Base-by-base conservation (phyloP, 2,888 invertebrate species). In the Lutraria lutraria region DNA sequence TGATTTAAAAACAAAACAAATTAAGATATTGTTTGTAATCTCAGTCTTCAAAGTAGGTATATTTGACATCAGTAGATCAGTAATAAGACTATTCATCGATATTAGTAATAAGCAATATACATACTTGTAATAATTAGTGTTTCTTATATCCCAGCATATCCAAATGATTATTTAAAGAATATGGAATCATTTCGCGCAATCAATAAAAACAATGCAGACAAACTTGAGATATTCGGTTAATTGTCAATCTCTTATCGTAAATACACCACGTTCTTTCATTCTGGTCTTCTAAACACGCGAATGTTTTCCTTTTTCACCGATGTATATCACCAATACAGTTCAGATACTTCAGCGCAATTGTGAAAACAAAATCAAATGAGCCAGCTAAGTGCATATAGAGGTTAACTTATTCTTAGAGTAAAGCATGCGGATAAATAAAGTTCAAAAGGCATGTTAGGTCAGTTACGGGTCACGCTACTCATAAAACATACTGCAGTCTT, bases 371-470 rank as follows among this genome's bases (percentile, higher is more conserved):
- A 84, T 88, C 83, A 81, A 85, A 84, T 81, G 81, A 81, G 83
- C 83, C 34, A 53, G 43, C 81, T 79, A 85, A 90, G 91, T 90
- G 91, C 91, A 91, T 79, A 52, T 52, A 72, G 89, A 90, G 92
- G 92, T 92, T 86, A 92, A 90, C 88, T 84, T 90, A 89, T 92
- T 88, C 90, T 86, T 76, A 83, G 83, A 82, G 79, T 72, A 6
- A 86, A 80, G 85, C 88, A 90, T 85, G 88, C 83, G 92, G 90
- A 88, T 92, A 92, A 92, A 92, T 90, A 92, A 88, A 90, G 92
- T 92, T 92, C 92, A 92, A 92, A 92, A 90, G 92, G 89, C 89
- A 90, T 84, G 89, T 82, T 90, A 54, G 92, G 92, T 92, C 92
- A 89, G n/a, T n/a, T 53, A 60, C 54, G 82, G 92, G 92, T 92